These are phyloP conservation scores for Cepphus grylle DNA, from an alignment of 2,113 vertebrate genomes.

Conservation along the genomic window DNA sequence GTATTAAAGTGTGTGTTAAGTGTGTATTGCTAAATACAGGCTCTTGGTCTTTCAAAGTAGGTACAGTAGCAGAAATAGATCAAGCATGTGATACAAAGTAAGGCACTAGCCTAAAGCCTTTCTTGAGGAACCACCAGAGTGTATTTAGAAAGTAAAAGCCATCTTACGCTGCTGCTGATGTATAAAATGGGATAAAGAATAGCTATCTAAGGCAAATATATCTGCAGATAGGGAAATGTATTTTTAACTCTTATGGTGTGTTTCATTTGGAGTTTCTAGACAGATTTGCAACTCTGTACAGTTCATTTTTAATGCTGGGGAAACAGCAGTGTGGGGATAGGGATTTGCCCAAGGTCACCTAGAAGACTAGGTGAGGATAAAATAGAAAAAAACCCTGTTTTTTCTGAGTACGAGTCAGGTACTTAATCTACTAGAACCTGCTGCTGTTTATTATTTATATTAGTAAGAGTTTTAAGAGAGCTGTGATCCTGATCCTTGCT, in stretches of 20 bases:
- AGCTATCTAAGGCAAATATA: not conserved
- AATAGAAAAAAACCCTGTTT: not conserved
- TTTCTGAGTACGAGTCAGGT: not conserved
- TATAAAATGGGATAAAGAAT: constrained; percentile 33
- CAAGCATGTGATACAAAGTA: constrained; percentile 25
- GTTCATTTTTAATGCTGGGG: not conserved
- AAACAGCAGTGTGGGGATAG: not conserved
- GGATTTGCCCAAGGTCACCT: constrained; percentile 44
- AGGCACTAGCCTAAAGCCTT: constrained; percentile 42
- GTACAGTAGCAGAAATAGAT: constrained; percentile 25
- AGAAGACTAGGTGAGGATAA: not conserved
- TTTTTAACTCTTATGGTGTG: not conserved
- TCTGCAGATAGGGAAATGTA: not conserved
- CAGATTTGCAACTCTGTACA: not conserved
- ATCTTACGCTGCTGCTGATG: not conserved
- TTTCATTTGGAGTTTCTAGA: not conserved
- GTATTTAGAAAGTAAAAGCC: constrained; percentile 26
- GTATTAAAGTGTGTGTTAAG: not conserved
- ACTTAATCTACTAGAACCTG: not conserved
- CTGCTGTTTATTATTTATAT: not conserved
- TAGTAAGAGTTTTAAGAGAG: not conserved
- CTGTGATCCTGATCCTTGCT: not conserved
- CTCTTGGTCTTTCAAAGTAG: not conserved
- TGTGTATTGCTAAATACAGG: not conserved
- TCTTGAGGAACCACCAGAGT: not conserved